phyloP scores from a whole-genome alignment of 2,113 vertebrate genomes.

The Nycticorax nycticorax region DNA sequence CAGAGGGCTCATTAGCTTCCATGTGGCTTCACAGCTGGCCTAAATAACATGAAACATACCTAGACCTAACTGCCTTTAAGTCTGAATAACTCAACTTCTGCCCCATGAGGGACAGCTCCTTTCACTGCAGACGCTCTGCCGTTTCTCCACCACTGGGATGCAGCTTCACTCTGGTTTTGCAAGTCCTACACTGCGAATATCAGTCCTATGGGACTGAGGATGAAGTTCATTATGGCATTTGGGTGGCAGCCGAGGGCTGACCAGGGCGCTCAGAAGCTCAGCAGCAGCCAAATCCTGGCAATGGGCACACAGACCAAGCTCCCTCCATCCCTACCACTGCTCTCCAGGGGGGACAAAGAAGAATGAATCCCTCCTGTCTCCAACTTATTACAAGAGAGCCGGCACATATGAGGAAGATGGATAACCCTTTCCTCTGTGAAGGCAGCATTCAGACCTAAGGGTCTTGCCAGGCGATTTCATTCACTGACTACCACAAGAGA shows the following conservation, averaged over 20 bases:
- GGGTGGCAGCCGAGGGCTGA: background rate
- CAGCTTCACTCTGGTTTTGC: background rate
- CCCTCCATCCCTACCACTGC: background rate
- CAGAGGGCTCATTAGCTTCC: background rate
- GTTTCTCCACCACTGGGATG: background rate
- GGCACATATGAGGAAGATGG: background rate
- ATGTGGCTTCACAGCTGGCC: background rate
- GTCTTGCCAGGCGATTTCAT: background rate
- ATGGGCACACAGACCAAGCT: background rate
- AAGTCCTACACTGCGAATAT: background rate
- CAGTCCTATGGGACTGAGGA: rapidly evolving
- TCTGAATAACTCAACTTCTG: background rate
- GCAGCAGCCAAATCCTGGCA: background rate
- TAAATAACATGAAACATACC: background rate
- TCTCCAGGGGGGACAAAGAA: background rate
- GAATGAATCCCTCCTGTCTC: background rate
- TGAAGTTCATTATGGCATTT: background rate
- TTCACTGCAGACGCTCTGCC: background rate
- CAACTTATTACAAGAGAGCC: background rate
- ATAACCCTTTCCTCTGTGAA: background rate
- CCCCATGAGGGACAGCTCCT: background rate
- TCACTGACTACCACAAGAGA: background rate
- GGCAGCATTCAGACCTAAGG: background rate
- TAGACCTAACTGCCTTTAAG: background rate
- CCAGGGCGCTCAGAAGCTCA: background rate